These are phyloP conservation scores for Philereme vetulata DNA, from an alignment of 2,888 invertebrate genomes.

Conservation along the genomic window DNA sequence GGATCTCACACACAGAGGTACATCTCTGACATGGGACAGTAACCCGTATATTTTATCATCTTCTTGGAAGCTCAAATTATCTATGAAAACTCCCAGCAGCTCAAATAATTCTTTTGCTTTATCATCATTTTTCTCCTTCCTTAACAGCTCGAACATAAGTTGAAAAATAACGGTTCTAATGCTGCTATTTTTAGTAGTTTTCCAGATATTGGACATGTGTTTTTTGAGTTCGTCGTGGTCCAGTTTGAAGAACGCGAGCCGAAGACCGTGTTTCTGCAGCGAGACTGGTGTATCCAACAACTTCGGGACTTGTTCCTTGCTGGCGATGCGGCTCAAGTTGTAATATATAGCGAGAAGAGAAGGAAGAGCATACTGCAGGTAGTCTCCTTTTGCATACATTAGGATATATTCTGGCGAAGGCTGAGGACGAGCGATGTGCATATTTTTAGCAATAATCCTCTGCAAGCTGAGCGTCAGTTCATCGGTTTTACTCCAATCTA, in stretches of 20 bases:
- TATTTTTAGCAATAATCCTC: conserved; percentile 61
- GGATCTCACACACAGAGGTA: conserved; percentile 51
- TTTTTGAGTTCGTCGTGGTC: conserved; percentile 48
- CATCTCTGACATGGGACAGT: conserved; percentile 44
- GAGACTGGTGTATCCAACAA: conserved; percentile 62
- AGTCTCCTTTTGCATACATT: conserved; percentile 65
- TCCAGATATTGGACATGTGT: conserved; percentile 57
- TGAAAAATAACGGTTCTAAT: conserved; percentile 63
- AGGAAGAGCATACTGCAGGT: conserved; percentile 62
- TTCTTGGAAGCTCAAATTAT: conserved; percentile 59
- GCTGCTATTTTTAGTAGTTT: conserved; percentile 57
- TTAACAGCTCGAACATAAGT: conserved; percentile 53
- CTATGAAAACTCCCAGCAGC: conserved; percentile 57
- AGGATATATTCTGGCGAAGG: conserved; percentile 56
- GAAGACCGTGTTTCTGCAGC: conserved; percentile 66
- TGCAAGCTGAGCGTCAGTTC: conserved; percentile 56
- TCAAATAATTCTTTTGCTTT: conserved; percentile 52
- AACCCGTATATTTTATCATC: conserved; percentile 58
- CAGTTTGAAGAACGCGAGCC: conserved; percentile 56
- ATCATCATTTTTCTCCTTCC: conserved; percentile 50
- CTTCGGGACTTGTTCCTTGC: conserved; percentile 49
- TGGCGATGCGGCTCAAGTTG: conserved; percentile 50
- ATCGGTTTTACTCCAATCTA: conserved; percentile 58
- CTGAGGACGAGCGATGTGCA: conserved; percentile 67
- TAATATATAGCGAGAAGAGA: conserved; percentile 63